Percentiles rank a stretch among this genome's conserved stretches.
These are phyloP conservation scores for Aegotheles bennettii DNA, from an alignment of 2,113 vertebrate genomes.

Conservation along the genomic window DNA sequence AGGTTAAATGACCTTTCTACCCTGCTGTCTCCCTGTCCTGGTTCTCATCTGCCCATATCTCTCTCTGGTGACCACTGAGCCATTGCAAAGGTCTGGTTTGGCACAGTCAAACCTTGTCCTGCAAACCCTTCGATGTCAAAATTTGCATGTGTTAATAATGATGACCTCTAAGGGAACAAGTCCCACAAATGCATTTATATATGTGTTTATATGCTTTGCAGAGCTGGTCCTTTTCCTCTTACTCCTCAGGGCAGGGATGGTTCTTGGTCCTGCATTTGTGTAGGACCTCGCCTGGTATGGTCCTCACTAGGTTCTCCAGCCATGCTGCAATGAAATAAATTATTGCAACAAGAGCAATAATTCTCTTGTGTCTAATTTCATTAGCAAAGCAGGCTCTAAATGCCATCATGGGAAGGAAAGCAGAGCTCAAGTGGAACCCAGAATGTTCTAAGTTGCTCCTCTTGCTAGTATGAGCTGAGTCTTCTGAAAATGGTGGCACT, in stretches of 20 bases:
- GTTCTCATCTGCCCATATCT: not conserved
- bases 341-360: not conserved
- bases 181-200: not conserved
- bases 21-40: not conserved
- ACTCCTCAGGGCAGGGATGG: not conserved
- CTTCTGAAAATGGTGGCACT: not conserved
- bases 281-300: not conserved
- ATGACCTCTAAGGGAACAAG: not conserved
- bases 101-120: not conserved
- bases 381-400: not conserved
- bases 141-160: not conserved
- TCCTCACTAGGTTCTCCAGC: not conserved
- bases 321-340: not conserved
- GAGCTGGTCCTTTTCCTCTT: not conserved
- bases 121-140: not conserved
- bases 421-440: not conserved
- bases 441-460: not conserved
- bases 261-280: not conserved
- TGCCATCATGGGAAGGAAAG: not conserved
- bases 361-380: not conserved
- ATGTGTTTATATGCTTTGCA: not conserved
- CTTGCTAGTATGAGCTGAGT: not conserved
- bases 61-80: not conserved
- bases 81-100: not conserved
- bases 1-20: not conserved